These are phyloP conservation scores for Zoanthus solanderi DNA, from an alignment of 92 coral and sea anemone species.

Conservation along the genomic window DNA sequence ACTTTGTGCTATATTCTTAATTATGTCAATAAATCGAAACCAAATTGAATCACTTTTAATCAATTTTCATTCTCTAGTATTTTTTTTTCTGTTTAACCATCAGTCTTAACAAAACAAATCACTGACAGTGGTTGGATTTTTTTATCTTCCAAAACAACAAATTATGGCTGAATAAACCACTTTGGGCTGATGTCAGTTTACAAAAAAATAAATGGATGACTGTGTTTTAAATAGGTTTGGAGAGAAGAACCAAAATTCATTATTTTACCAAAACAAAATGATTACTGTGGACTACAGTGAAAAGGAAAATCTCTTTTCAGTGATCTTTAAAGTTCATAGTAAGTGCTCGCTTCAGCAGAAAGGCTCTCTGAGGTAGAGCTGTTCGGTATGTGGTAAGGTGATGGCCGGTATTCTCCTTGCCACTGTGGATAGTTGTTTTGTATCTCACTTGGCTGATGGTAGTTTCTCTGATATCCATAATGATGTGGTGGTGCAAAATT, in stretches of 20 bases:
- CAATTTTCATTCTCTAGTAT: slow-evolving; percentile 10
- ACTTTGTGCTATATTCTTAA: slow-evolving; percentile 13
- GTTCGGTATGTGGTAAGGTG: slow-evolving; percentile 16
- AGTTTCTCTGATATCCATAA: slow-evolving; percentile 27
- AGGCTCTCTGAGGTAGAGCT: slow-evolving; percentile 29
- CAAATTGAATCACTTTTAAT: slow-evolving; percentile 11
- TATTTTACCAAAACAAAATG: slow-evolving; percentile 8
- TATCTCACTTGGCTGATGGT: slow-evolving; percentile 33
- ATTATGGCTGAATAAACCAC: slow-evolving; percentile 19
- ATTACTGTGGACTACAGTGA: slow-evolving; percentile 13
- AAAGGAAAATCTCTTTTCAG: slow-evolving; percentile 15
- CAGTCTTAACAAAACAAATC: slow-evolving; percentile 11
- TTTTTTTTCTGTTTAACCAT: slow-evolving; percentile 11
- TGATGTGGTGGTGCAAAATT: slow-evolving; percentile 35
- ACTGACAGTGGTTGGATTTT: slow-evolving; percentile 23
- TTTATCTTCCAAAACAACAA: slow-evolving; percentile 20
- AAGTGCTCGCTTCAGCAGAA: slow-evolving; percentile 11
- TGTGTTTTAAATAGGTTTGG: slow-evolving; percentile 14
- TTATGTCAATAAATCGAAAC: slow-evolving; percentile 1
- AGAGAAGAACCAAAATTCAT: slow-evolving; percentile 5
- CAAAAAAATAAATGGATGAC: slow-evolving; percentile 3
- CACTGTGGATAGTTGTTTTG: slow-evolving; percentile 29
- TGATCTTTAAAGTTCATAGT: slow-evolving; percentile 20
- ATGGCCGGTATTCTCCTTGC: slow-evolving; percentile 28
- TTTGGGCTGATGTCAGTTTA: slow-evolving; percentile 16